Conservation (phyloP, 2,797 vertebrate genomes). For the Taeniopygia guttata region DNA sequence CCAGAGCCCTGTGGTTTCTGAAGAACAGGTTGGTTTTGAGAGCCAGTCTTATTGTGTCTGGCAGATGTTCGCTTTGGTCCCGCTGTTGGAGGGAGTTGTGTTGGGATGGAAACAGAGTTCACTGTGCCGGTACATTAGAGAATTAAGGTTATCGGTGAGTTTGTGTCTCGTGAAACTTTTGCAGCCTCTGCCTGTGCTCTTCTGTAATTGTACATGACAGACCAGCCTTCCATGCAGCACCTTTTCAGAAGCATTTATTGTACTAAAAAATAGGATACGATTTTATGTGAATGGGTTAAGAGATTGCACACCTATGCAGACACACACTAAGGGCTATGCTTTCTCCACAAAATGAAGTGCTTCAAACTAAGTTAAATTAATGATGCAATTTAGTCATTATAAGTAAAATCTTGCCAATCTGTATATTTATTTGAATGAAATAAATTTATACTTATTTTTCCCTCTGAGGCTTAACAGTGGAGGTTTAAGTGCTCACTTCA, state of each 20-base stretch:
- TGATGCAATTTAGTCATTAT: slow-evolving; percentile 23
- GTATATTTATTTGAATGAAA: slow-evolving; percentile 1
- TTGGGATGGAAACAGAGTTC: neutral
- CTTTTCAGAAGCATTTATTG: neutral
- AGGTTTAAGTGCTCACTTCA: neutral
- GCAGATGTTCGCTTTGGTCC: neutral
- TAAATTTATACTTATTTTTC: slow-evolving; percentile 22
- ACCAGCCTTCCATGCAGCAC: neutral
- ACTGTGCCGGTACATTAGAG: fast-evolving
- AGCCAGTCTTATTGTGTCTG: fast-evolving
- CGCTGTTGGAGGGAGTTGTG: fast-evolving
- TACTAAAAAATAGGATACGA: neutral
- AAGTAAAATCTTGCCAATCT: slow-evolving; percentile 28
- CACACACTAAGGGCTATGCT: neutral
- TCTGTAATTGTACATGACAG: neutral
- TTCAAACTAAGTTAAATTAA: slow-evolving; percentile 25
- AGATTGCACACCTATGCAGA: neutral
- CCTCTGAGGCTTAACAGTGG: slow-evolving; percentile 16
- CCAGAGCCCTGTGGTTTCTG: neutral
- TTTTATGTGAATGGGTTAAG: neutral
- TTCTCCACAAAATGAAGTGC: neutral
- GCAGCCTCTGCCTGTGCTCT: neutral
- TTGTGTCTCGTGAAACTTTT: neutral
- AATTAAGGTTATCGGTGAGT: neutral
- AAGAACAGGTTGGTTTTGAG: neutral